phyloP scores from a whole-genome alignment of 2,797 vertebrate species.

The Falco berigora region DNA sequence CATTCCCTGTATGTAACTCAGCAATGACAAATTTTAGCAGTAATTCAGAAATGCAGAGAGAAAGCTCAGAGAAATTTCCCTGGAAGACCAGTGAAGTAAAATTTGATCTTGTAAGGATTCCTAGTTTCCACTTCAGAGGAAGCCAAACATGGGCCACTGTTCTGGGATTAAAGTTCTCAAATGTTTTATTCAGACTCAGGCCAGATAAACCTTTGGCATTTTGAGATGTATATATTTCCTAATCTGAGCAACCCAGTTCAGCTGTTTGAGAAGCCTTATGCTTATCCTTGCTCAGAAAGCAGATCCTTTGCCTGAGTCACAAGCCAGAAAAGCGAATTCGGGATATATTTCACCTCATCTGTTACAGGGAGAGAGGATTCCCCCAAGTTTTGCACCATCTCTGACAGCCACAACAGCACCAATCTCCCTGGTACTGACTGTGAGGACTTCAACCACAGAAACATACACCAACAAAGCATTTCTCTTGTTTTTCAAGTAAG shows the following conservation, averaged over 20 bases:
- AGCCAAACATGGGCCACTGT: not conserved
- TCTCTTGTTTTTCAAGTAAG: not conserved
- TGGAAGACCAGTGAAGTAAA: not conserved
- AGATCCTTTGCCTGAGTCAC: not conserved
- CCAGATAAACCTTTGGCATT: not conserved
- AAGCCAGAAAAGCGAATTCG: not conserved
- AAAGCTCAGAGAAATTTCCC: not conserved
- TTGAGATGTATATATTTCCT: not conserved
- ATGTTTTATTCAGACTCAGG: not conserved
- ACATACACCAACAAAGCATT: not conserved
- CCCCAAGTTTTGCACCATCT: not conserved
- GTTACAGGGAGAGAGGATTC: not conserved
- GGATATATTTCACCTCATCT: not conserved
- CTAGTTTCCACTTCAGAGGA: not conserved
- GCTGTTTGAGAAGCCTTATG: not conserved
- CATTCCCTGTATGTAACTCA: not conserved
- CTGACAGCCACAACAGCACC: not conserved
- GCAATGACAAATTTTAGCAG: not conserved
- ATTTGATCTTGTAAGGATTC: not conserved
- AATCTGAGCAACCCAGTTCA: not conserved
- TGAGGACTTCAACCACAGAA: not conserved
- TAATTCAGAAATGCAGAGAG: not conserved
- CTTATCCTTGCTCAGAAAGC: not conserved
- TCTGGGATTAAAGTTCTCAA: not conserved
- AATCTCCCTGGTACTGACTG: not conserved